Evolutionary conservation across 2,888 invertebrate species (phyloP).

Genomic region (Dromius quadrimaculatus): DNA sequence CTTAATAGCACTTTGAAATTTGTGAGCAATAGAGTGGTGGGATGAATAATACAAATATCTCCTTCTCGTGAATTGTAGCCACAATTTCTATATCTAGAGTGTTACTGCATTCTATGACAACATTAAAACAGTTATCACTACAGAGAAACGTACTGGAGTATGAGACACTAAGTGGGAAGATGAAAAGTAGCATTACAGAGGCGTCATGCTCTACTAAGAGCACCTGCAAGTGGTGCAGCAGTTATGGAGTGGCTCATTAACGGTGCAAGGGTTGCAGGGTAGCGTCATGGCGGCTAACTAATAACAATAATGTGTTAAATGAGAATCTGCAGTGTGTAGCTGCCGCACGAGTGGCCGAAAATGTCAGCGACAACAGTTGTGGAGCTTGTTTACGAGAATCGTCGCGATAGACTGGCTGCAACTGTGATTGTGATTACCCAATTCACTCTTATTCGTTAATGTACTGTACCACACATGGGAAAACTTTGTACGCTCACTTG

Average conservation of each 20-base stretch:
- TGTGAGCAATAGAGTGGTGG: too few species aligned
- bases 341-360: slow-evolving; percentile 50
- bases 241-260: slow-evolving; percentile 49
- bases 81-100: too few species aligned
- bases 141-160: not conserved
- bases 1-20: too few species aligned
- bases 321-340: slow-evolving; percentile 45
- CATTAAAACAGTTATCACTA: slow-evolving; percentile 22
- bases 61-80: too few species aligned
- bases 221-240: slow-evolving; percentile 43
- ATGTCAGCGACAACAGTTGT: slow-evolving; percentile 48
- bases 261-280: slow-evolving; percentile 30
- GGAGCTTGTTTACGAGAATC: slow-evolving; percentile 43
- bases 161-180: slow-evolving; percentile 17
- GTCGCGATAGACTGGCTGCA: slow-evolving; percentile 43
- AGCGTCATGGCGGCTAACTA: slow-evolving; percentile 46
- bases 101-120: not conserved
- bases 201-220: slow-evolving; percentile 33
- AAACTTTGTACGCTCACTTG: slow-evolving; percentile 38
- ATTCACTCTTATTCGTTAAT: not conserved
- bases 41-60: too few species aligned
- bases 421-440: slow-evolving; percentile 19
- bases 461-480: slow-evolving; percentile 28
- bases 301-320: slow-evolving; percentile 52
- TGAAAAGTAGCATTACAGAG: slow-evolving; percentile 20